These are phyloP conservation scores for Dissostichus mawsoni DNA, from an alignment of 2,113 vertebrate genomes.

Conservation along the genomic window DNA sequence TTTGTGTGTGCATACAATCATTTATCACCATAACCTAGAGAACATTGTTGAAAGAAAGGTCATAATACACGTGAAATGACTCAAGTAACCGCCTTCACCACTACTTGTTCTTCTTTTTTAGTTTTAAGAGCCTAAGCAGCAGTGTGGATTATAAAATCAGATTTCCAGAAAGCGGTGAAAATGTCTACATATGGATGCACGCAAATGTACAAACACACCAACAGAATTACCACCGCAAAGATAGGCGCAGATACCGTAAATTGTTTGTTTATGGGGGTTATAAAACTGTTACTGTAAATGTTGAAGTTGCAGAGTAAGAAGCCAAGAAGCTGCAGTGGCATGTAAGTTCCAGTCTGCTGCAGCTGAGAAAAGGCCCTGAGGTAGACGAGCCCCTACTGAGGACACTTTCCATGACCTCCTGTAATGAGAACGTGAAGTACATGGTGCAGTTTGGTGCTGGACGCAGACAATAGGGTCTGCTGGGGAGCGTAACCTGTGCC, in stretches of 20 bases:
- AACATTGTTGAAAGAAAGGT: slow-evolving; percentile 33
- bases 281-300: slow-evolving; percentile 58
- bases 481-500: slow-evolving; percentile 58
- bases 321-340: slow-evolving; percentile 48
- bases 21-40: slow-evolving; percentile 50
- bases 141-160: slow-evolving; percentile 65
- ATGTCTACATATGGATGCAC: slow-evolving; percentile 43
- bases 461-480: slow-evolving; percentile 68
- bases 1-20: slow-evolving; percentile 28
- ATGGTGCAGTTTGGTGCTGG: slow-evolving; percentile 52
- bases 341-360: slow-evolving; percentile 52
- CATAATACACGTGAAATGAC: slow-evolving; percentile 18
- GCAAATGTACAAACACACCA: neutral
- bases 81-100: slow-evolving; percentile 43
- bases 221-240: slow-evolving; percentile 16
- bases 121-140: slow-evolving; percentile 63
- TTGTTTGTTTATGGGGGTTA: neutral
- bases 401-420: slow-evolving; percentile 79
- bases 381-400: slow-evolving; percentile 63
- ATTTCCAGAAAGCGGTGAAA: slow-evolving; percentile 63
- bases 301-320: slow-evolving; percentile 45
- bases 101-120: slow-evolving; percentile 47
- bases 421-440: slow-evolving; percentile 76
- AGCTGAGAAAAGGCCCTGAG: slow-evolving; percentile 55
- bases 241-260: neutral